Base-by-base conservation (phyloP, 2,888 invertebrate genomes). In the Synergus gifuensis region DNA sequence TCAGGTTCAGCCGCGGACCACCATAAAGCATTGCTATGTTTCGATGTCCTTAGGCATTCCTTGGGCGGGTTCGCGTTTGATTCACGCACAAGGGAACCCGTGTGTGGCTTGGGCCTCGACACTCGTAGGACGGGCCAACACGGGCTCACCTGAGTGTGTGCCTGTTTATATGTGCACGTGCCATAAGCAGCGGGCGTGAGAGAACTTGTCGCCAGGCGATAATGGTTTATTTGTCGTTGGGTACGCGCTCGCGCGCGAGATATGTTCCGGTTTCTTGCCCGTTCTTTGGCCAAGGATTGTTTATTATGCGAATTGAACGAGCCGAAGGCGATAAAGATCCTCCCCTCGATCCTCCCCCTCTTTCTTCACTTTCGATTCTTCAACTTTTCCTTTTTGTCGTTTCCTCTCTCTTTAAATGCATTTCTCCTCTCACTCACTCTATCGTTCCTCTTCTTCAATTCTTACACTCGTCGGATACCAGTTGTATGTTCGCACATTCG, bases 11-110 rank as follows among this genome's bases (percentile, higher is more conserved):
- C 89, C 89, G 87, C 84, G 91, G 92, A 92, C 92, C 92, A 92
- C 92, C 92, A 92, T 92, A 92, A 92, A 92, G 92, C 92, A 92
- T 92, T 91, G 91, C 92, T 90, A 92, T 91, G 92, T 92, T 92
- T 91, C 91, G 91, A 92, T 91, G 92, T 91, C 90, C 90, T 90
- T 89, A 89, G 89, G 91, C 91, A 91, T 91, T 91, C 91, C 90
- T 91, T 90, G 90, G 89, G 90, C 89, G 90, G 91, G 90, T 91
- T 88, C 89, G 89, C 90, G 90, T 91, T 91, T 91, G 91, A 91
- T 92, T 91, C 92, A 90, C 91, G 90, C 90, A 86, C 88, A 88
- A 90, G 89, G 89, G 85, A 87, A 87, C 81, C 88, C 87, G 87
- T 90, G 88, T 89, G 88, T 89, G 89, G 88, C 89, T 89, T 88